These are phyloP conservation scores for Euplexia lucipara DNA, from an alignment of 2,888 invertebrate genomes.

Conservation along the genomic window DNA sequence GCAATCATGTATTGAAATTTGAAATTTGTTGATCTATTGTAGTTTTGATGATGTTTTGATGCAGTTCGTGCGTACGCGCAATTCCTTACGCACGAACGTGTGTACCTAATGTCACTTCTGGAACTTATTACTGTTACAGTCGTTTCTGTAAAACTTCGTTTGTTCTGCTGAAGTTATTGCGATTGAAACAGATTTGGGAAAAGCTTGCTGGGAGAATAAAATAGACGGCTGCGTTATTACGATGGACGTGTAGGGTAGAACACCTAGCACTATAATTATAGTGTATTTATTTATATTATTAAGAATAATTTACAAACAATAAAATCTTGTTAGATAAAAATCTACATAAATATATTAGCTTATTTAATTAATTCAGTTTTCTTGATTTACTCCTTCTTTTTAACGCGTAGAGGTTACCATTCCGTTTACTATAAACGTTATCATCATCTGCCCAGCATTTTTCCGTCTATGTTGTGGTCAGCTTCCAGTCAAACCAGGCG, in stretches of 20 bases:
- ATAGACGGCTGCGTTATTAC: background rate
- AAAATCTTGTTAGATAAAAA: too few relatives aligned
- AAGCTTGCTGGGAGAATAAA: conserved; percentile 21
- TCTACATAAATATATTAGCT: too few relatives aligned
- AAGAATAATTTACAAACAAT: too few relatives aligned
- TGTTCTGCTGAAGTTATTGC: conserved; percentile 29
- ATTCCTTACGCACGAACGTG: conserved; percentile 41
- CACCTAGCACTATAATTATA: too few relatives aligned
- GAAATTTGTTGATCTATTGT: conserved; percentile 54
- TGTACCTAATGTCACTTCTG: conserved; percentile 24
- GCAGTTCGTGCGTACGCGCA: conserved; percentile 43
- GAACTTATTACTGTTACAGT: conserved; percentile 19
- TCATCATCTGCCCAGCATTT: too few relatives aligned
- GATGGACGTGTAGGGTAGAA: background rate
- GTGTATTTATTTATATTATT: too few relatives aligned
- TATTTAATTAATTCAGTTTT: too few relatives aligned
- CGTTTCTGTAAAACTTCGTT: conserved; percentile 27
- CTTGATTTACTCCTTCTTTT: too few relatives aligned
- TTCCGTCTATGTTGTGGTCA: too few relatives aligned
- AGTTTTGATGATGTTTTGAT: conserved; percentile 50
- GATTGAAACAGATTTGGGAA: conserved; percentile 2
- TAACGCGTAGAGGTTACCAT: too few relatives aligned
- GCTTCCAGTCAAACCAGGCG: too few relatives aligned
- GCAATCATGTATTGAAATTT: conserved; percentile 54
- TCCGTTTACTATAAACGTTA: too few relatives aligned